Base-by-base conservation (phyloP, 2,888 invertebrate genomes). In the Charanyca ferruginea region DNA sequence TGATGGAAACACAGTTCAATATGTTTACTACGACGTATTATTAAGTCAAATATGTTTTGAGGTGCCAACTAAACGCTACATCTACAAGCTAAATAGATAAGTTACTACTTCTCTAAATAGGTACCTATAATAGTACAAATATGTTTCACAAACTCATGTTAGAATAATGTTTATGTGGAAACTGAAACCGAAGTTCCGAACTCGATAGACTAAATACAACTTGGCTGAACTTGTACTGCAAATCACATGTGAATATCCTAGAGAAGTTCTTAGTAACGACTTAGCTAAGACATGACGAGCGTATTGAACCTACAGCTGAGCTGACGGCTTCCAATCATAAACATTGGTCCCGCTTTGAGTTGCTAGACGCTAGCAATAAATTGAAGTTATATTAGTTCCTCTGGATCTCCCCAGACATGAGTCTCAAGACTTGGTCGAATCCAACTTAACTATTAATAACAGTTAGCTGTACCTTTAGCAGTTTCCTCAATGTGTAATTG, bases 321-420 rank as follows among this genome's bases (percentile, higher is more conserved):
- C 49, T 72, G 72, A 73, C 64, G 45, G 35, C 42, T 69, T 57
- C 48, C 54, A 81, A 85, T 83, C 78, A 83, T 79, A 83, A 84
- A 81, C 83, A 83, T 80, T 74, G 75, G 71, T 73, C 70, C 77
- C 67, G 79, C 78, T 72, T 66, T 62, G 68, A 71, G 79, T 83
- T 80, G 64, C 77, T 79, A 74, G 83, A 78, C 69, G 72, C 70
- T 44, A 70, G 76, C 79, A 80, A 85, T 86, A 89, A 88, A 90
- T 90, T 89, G 85, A 83, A 87, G 85, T 89, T 87, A 85, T 88
- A 91, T 90, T 91, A 88, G 86, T 89, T 87, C 75, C 73, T 84
- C 4, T 78, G 84, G 71, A 75, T 77, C 62, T n/a, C 71, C 59
- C 48, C 63, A 83, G 77, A 75, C 66, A 73, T 69, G 63, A 73